Conservation (phyloP, 2,797 vertebrate genomes). For the Ambastaia sidthimunki region DNA sequence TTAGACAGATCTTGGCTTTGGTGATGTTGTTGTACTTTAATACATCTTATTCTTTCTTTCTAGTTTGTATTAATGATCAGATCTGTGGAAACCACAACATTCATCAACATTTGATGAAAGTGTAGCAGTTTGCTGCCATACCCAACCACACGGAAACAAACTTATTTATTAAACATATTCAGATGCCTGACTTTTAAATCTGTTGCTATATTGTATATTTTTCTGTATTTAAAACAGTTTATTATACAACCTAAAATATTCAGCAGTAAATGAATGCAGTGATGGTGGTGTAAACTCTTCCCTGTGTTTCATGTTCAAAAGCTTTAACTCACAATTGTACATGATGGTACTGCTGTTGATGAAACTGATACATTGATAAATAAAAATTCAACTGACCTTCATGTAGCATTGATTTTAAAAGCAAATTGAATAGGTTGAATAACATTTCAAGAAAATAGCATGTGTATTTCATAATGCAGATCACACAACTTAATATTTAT, state of each 20-base stretch:
- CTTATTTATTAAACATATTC: neutral
- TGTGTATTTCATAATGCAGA: too few species aligned
- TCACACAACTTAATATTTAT: neutral
- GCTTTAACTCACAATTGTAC: neutral
- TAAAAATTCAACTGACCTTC: neutral
- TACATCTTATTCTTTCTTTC: neutral
- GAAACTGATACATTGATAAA: neutral
- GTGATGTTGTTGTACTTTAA: neutral
- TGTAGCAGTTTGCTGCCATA: conserved; percentile 2
- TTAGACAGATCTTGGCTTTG: neutral
- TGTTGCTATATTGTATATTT: neutral
- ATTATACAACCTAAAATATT: too few species aligned
- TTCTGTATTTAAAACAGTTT: neutral
- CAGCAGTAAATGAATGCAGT: too few species aligned
- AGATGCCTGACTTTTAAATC: neutral
- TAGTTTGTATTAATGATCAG: conserved; percentile 34
- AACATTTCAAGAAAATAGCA: neutral
- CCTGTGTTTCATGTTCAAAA: neutral
- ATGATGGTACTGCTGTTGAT: neutral
- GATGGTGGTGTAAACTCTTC: too few species aligned
- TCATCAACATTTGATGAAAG: neutral
- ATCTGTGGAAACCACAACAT: neutral
- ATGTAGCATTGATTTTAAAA: neutral
- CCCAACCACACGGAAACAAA: too few species aligned
- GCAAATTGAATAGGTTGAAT: neutral